phyloP scores from a whole-genome alignment of 2,113 vertebrate genomes.

The Trogon surrucura region DNA sequence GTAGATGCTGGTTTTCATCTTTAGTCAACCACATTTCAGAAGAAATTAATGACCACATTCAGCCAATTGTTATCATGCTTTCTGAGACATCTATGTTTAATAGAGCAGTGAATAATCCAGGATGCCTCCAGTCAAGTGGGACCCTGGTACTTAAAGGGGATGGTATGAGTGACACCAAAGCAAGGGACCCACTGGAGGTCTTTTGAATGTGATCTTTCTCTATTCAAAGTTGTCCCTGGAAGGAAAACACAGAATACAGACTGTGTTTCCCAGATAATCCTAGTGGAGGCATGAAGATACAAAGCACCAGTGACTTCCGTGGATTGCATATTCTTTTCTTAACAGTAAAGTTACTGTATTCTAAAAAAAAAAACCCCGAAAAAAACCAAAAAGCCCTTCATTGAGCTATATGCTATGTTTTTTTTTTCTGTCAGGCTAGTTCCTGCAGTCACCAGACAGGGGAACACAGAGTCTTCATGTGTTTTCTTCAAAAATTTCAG shows the following conservation, averaged over 20 bases:
- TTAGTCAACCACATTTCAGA: background rate
- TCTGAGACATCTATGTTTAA: background rate
- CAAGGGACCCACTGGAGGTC: background rate
- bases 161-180: accelerated
- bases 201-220: background rate
- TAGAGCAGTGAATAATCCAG: background rate
- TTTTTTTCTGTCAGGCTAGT: background rate
- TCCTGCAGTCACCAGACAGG: background rate
- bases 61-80: background rate
- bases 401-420: background rate
- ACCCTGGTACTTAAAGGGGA: too few species aligned
- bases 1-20: background rate
- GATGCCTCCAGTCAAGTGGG: background rate
- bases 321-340: background rate
- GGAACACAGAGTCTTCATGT: too few species aligned
- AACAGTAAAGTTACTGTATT: background rate
- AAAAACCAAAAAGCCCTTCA: background rate
- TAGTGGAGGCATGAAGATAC: background rate
- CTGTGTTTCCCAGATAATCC: background rate
- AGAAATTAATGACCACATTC: background rate
- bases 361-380: background rate
- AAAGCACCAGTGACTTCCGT: background rate
- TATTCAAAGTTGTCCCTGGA: background rate
- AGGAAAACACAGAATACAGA: background rate
- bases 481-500: background rate